Base-by-base conservation (phyloP, 2,113 vertebrate genomes). In the Hylia prasina region DNA sequence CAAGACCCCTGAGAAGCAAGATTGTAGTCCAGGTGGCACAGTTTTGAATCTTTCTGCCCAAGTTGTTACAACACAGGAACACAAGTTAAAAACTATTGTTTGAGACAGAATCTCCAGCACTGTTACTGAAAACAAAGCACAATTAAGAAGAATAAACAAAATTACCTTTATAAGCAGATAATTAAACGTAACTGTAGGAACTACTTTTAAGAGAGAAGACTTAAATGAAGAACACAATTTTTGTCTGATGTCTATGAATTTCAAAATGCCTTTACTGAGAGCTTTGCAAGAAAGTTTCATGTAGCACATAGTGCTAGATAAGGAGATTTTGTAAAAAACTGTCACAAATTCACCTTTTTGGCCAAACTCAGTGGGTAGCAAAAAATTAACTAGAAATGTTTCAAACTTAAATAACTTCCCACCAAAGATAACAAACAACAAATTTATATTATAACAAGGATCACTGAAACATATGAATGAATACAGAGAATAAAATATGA, bases 371-470 rank as follows among this genome's bases (percentile, higher is more conserved):
- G 2, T 77, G 45, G 22, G 80, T 47, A 86, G 65, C 94, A 96
- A 90, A 78, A 78, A 95, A 89, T 89, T 92, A 95, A 39, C 44
- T 57, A 93, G 53, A 94, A 93, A 77, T 60, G 5, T 39, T 95
- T 85, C 53, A 56, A 76, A 20, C 24, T 90, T 82, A 91, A 88
- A 64, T 48, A 85, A 78, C 44, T 82, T 92, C 20, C 23, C 37
- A 69, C n/a, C 4, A 4, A 93, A 92, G n/a, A 91, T 6, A 94
- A 35, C 6, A 93, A 84, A 35, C 28, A 73, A 35, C 9, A 45
- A 75, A 48, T 24, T 56, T 70, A 24, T 58, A 63, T 60, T 47
- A 30, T 60, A 78, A 14, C 27, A 56, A 58, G 28, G 56, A 84
- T 91, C 60, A 87, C 47, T 87, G 94, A 95, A 93, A 91, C 17